Base-by-base conservation (phyloP, 2,113 vertebrate genomes). In the Campylomormyrus tamandua region DNA sequence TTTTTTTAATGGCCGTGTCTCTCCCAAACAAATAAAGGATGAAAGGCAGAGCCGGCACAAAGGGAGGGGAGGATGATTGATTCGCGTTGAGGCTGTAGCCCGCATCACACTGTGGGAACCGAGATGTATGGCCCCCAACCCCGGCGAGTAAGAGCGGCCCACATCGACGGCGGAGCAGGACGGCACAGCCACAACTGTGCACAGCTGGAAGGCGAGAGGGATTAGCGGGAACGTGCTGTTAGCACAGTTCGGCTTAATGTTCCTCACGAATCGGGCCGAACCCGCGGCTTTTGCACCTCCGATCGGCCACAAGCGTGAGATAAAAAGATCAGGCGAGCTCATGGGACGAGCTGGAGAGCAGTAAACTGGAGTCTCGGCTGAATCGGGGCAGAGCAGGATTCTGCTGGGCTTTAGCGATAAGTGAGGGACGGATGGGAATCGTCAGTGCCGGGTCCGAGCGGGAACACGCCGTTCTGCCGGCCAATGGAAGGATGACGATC, bases 1-100 rank as follows among this genome's bases (percentile, higher is more conserved):
- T 42, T 83, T 56, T 27, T 46, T 88, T 49, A 49, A 48, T 19
- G 88, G 62, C 27, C 45, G 15, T 10, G n/a, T 46, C n/a, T 35
- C 45, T n/a, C 88, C 17, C 85, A 87, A 10, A 49, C 88, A 89
- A 46, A 89, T 31, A 62, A 83, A 70, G 70, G 48, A 80, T 83
- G 49, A 89, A 80, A 89, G 31, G 48, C 88, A 35, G 19, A 52
- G n/a, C 15, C 17, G 48, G 49, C 49, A 83, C 66, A 80, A 50
- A 87, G 49, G 27, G 11, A 31, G 13, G 27, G 48, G 11, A 19
- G n/a, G 27, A 39, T 53, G 85, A 31, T 52, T 31, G 85, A 48
- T 48, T 70, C 21, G 21, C 7, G 42, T n/a, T 27, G 21, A 48
- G 35, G 39, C 83, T 13, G 21, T 9, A n/a, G 21, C 83, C 42